Conservation (phyloP, 2,888 invertebrate species). For the Leucophenga montana region DNA sequence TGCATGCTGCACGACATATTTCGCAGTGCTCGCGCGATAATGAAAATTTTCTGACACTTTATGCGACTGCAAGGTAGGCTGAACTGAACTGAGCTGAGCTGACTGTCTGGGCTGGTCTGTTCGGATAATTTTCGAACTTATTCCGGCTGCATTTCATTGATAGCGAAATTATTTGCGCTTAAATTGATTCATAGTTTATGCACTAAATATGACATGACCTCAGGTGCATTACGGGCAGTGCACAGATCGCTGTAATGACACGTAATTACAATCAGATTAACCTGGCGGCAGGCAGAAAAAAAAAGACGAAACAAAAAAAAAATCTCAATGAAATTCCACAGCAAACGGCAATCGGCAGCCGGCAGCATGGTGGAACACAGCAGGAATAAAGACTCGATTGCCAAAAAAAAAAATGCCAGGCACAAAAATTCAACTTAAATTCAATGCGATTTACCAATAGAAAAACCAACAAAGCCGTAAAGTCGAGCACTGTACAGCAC, state of each 20-base stretch:
- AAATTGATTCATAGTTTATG: conserved; percentile 66
- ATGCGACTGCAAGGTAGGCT: conserved; percentile 13
- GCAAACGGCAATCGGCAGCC: neutral
- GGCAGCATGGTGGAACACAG: neutral
- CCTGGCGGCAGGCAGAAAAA: conserved; percentile 35
- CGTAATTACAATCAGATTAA: conserved; percentile 70
- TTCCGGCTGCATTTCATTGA: conserved; percentile 19
- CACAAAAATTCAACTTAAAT: too few relatives aligned
- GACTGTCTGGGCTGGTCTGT: neutral
- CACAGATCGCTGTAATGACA: conserved; percentile 62
- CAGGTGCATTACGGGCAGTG: conserved; percentile 39
- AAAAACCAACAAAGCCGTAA: too few relatives aligned
- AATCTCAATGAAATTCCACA: neutral
- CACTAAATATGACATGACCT: conserved; percentile 68
- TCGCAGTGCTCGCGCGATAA: conserved; percentile 52
- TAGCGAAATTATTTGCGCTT: conserved; percentile 17
- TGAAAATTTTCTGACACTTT: conserved; percentile 66
- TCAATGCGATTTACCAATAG: too few relatives aligned
- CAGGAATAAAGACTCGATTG: too few relatives aligned
- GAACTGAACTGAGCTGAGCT: neutral
- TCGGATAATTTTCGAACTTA: neutral
- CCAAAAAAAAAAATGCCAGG: too few relatives aligned
- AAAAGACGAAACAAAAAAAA: neutral
- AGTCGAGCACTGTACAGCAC: too few relatives aligned
- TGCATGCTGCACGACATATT: conserved; percentile 65